Percentiles rank a stretch among this genome's conserved stretches.
These are phyloP conservation scores for Blastobasis lacticolella DNA, from an alignment of 2,888 invertebrate species.

Conservation along the genomic window DNA sequence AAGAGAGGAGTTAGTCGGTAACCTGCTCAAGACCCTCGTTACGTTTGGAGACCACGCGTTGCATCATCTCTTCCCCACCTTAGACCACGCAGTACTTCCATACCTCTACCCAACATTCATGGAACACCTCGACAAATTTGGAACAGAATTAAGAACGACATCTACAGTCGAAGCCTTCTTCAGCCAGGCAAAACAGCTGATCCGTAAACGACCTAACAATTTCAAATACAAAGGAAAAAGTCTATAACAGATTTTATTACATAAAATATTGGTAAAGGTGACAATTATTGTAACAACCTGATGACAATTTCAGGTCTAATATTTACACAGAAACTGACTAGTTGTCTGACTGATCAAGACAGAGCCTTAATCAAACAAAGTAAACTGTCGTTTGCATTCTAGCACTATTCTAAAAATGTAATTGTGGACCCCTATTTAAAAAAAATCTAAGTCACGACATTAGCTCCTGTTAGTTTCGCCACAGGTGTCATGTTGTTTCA, in stretches of 20 bases:
- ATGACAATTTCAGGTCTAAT: no score
- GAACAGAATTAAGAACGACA: slow-evolving; percentile 58
- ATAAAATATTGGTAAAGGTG: background rate
- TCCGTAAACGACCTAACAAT: slow-evolving; percentile 47
- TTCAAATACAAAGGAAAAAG: slow-evolving; percentile 30
- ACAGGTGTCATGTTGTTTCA: no score
- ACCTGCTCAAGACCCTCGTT: slow-evolving; percentile 78
- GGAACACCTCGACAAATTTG: slow-evolving; percentile 78
- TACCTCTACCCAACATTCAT: slow-evolving; percentile 77
- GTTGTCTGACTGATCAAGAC: no score
- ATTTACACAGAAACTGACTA: no score
- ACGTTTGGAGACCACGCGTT: slow-evolving; percentile 85
- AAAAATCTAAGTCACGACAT: no score
- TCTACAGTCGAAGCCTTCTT: slow-evolving; percentile 76
- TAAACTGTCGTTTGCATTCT: no score
- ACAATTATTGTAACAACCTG: no score
- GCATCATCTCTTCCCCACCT: slow-evolving; percentile 87
- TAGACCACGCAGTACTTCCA: slow-evolving; percentile 83
- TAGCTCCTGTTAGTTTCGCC: no score
- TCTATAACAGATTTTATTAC: background rate
- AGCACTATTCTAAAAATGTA: no score
- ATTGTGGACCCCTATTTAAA: no score
- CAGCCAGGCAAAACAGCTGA: slow-evolving; percentile 76
- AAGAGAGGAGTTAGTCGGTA: slow-evolving; percentile 77
- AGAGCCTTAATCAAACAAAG: no score